Percentiles rank a stretch among this genome's conserved stretches.
Conservation (phyloP, 1,140 invertebrate species). For the Drosophila setifemur region DNA sequence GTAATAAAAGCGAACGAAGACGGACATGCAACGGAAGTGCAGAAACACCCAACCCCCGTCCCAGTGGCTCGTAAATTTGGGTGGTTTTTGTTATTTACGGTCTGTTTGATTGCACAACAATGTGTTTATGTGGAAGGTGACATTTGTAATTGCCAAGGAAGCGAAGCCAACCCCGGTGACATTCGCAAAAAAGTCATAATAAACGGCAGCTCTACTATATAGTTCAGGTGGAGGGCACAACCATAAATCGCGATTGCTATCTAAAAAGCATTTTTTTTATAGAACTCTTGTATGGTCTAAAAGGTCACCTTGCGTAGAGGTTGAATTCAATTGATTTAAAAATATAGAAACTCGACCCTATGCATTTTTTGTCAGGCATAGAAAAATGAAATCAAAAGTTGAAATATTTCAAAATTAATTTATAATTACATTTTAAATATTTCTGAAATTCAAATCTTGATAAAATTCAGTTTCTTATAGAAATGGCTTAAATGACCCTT, state of each 20-base stretch:
- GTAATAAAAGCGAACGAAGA: constrained; percentile 54
- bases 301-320: background rate
- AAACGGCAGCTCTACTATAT: background rate
- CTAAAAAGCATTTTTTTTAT: constrained; percentile 5
- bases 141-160: constrained; percentile 55
- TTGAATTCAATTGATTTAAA: background rate
- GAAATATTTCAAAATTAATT: no score
- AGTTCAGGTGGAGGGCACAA: background rate
- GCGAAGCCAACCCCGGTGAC: constrained; percentile 28
- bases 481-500: no score
- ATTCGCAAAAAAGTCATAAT: constrained; percentile 8
- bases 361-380: no score
- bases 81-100: constrained; percentile 53
- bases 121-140: constrained; percentile 58
- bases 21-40: constrained; percentile 56
- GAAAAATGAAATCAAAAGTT: no score
- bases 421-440: no score
- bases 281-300: background rate
- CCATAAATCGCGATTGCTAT: constrained; percentile 47
- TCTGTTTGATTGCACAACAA: constrained; percentile 67
- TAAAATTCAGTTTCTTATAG: no score
- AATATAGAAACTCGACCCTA: no score
- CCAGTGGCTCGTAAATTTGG: constrained; percentile 40
- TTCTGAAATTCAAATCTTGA: no score
- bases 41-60: constrained; percentile 9